Conservation (phyloP, 1,140 invertebrate species). For the Cotesia vestalis region DNA sequence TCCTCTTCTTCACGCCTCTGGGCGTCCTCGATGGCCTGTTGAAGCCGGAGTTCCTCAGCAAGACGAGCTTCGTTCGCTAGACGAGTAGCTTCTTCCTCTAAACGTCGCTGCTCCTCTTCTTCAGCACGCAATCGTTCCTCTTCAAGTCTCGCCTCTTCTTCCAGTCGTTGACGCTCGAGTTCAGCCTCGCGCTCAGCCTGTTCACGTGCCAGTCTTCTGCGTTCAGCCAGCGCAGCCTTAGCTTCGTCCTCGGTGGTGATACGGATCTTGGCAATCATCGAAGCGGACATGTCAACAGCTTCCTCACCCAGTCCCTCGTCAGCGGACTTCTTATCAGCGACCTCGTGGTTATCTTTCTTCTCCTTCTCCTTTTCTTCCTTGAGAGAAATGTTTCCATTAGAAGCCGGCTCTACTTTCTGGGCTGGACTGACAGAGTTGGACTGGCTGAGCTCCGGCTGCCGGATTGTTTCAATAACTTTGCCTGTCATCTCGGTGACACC, state of each 20-base stretch:
- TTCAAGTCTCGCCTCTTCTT: slow-evolving; percentile 78
- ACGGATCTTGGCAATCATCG: slow-evolving; percentile 76
- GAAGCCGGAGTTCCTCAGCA: slow-evolving; percentile 78
- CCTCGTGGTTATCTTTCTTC: slow-evolving; percentile 46
- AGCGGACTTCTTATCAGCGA: slow-evolving; percentile 46
- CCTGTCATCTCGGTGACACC: slow-evolving; percentile 16
- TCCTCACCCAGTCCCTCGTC: slow-evolving; percentile 49
- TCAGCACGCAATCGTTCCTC: slow-evolving; percentile 79
- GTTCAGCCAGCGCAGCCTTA: slow-evolving; percentile 87
- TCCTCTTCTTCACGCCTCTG: slow-evolving; percentile 74
- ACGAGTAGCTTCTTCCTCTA: slow-evolving; percentile 79
- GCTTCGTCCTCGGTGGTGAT: slow-evolving; percentile 90
- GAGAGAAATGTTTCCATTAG: slow-evolving; percentile 25
- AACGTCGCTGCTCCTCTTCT: slow-evolving; percentile 80
- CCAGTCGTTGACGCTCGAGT: slow-evolving; percentile 77
- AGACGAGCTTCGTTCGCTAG: slow-evolving; percentile 75
- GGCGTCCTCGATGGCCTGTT: slow-evolving; percentile 75
- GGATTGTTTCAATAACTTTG: slow-evolving; percentile 22
- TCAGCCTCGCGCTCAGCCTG: slow-evolving; percentile 88
- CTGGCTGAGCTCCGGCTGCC: slow-evolving; percentile 4
- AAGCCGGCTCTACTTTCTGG: slow-evolving; percentile 27
- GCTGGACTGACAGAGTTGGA: slow-evolving; percentile 11
- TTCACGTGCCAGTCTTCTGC: slow-evolving; percentile 81
- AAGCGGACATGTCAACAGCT: slow-evolving; percentile 68
- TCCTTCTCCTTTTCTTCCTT: slow-evolving; percentile 47